Evolutionary conservation across 2,113 vertebrate genomes (phyloP).

Genomic region (Cyphomyrus plagiostoma): DNA sequence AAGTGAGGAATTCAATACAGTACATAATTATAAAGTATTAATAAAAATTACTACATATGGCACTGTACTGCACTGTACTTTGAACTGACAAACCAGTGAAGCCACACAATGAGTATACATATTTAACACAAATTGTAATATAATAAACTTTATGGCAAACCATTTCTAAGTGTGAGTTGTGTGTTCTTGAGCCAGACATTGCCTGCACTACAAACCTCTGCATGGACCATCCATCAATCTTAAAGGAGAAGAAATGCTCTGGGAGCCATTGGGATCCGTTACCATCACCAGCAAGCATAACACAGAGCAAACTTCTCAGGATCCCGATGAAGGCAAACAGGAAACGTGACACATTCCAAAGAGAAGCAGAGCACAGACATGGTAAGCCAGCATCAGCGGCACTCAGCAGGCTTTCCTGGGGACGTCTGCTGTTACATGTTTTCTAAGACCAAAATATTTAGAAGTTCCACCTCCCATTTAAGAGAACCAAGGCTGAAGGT

Average conservation of each 20-base stretch:
- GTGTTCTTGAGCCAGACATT: not conserved
- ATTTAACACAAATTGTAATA: not conserved
- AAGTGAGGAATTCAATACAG: not conserved
- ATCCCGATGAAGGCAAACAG: not conserved
- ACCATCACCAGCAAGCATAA: not conserved
- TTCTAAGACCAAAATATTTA: too few relatives aligned
- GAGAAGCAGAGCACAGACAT: not conserved
- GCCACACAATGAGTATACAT: not conserved
- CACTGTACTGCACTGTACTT: not conserved
- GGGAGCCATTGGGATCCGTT: not conserved
- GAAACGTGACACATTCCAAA: not conserved
- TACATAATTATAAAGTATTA: not conserved
- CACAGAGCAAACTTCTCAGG: not conserved
- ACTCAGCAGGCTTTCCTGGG: not conserved
- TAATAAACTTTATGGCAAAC: not conserved
- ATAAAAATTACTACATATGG: not conserved
- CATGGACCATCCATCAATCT: not conserved
- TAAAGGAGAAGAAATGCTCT: not conserved
- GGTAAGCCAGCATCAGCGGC: not conserved
- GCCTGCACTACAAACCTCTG: not conserved
- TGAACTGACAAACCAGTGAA: not conserved
- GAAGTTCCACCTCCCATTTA: not conserved
- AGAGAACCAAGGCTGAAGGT: not conserved
- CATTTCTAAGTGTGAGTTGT: not conserved
- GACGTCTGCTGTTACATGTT: too few relatives aligned